Evolutionary conservation across 92 coral and sea anemone species (phyloP).

Genomic region (Virgularia gustaviana): DNA sequence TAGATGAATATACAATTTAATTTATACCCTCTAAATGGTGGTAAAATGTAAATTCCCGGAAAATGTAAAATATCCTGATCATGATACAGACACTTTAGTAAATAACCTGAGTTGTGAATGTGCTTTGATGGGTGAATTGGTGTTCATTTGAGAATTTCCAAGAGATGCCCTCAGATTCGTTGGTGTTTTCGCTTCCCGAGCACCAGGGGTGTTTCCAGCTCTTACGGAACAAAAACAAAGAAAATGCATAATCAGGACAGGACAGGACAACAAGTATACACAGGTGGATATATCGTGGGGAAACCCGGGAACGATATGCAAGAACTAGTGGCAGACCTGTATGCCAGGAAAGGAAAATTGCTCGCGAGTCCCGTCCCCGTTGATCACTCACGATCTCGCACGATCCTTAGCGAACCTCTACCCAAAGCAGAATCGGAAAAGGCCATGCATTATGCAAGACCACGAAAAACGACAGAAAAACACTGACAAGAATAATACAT

Average conservation of each 20-base stretch:
- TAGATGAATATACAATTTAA: no score
- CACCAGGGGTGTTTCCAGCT: constrained; percentile 38
- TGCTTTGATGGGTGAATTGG: neutral
- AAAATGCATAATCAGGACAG: neutral
- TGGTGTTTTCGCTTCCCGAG: constrained; percentile 11
- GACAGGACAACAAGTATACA: neutral
- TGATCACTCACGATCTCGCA: no score
- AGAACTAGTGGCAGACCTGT: no score
- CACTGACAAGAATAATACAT: neutral
- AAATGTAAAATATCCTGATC: no score
- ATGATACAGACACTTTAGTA: no score
- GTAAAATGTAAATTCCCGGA: no score
- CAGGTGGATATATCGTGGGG: neutral
- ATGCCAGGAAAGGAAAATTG: no score
- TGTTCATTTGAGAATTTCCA: neutral
- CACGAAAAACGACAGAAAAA: neutral
- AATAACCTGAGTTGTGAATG: constrained; percentile 1
- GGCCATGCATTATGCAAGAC: neutral
- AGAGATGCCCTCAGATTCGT: neutral
- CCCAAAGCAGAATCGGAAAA: neutral
- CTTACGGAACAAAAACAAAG: neutral
- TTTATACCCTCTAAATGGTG: no score
- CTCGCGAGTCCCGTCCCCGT: no score
- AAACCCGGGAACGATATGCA: no score
- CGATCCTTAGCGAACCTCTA: neutral